Conservation (phyloP, 2,113 vertebrate species). For the Mixornis gularis region DNA sequence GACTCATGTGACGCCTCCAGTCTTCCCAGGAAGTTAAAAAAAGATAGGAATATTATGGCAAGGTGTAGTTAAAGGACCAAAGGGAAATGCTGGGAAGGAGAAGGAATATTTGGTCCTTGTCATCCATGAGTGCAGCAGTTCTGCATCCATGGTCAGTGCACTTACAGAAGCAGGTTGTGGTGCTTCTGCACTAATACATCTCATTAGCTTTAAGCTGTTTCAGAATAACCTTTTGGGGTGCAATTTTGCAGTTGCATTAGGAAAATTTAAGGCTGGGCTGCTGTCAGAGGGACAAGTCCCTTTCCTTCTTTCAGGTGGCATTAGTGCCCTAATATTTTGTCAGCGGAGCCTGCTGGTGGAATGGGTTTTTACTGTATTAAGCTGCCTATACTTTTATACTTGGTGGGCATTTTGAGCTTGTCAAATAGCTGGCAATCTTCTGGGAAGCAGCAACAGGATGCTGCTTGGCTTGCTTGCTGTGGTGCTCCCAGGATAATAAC, state of each 20-base stretch:
- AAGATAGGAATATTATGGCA: background rate
- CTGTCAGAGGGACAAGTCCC: background rate
- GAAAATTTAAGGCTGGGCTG: background rate
- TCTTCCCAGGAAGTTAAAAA: background rate
- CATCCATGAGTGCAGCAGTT: background rate
- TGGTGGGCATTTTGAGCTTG: background rate
- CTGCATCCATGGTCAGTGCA: accelerated
- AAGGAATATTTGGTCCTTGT: background rate
- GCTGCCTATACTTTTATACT: background rate
- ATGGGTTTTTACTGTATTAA: background rate
- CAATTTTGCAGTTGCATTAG: background rate
- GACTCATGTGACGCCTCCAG: accelerated
- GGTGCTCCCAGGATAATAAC: background rate
- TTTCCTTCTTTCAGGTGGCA: background rate
- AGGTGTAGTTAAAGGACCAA: background rate
- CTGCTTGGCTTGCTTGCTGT: background rate
- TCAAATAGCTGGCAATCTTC: background rate
- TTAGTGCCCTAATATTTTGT: background rate
- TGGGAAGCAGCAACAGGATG: background rate
- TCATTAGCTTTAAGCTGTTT: background rate
- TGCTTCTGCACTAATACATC: background rate
- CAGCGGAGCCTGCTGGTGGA: accelerated
- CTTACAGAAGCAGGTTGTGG: accelerated
- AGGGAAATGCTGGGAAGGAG: background rate
- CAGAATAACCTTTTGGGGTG: background rate